Conservation (phyloP, 2,888 invertebrate genomes). For the Zhuqinia jingwanae region DNA sequence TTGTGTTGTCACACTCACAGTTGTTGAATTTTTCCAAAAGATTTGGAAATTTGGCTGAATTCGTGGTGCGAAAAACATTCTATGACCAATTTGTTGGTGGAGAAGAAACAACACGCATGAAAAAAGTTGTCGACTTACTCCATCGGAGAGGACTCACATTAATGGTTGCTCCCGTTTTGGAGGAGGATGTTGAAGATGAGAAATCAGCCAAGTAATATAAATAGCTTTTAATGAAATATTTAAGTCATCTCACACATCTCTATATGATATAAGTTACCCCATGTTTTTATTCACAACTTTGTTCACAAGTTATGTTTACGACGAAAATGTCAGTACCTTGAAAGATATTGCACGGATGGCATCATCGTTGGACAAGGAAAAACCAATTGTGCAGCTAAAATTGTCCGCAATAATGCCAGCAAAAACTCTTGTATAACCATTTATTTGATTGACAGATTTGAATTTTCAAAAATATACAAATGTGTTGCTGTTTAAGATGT, state of each 20-base stretch:
- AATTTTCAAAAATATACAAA: too few species aligned
- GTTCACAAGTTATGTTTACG: conserved; percentile 77
- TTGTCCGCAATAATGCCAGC: conserved; percentile 81
- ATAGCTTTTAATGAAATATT: neutral
- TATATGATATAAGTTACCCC: too few species aligned
- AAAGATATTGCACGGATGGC: conserved; percentile 78
- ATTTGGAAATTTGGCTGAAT: conserved; percentile 80
- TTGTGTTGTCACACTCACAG: conserved; percentile 70
- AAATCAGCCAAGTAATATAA: conserved; percentile 73
- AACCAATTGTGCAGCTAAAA: conserved; percentile 80
- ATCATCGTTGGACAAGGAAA: conserved; percentile 77
- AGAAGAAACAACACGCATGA: conserved; percentile 80
- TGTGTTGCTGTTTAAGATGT: neutral
- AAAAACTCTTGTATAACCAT: conserved; percentile 80
- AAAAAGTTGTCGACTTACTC: conserved; percentile 79
- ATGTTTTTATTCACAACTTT: neutral
- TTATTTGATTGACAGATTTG: too few species aligned
- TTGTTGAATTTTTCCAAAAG: conserved; percentile 74
- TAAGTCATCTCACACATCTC: neutral
- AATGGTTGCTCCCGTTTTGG: conserved; percentile 81
- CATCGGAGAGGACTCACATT: conserved; percentile 80
- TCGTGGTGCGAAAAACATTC: conserved; percentile 80
- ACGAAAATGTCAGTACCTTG: conserved; percentile 79
- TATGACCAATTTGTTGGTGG: conserved; percentile 82
- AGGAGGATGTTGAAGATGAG: conserved; percentile 80